Percentiles rank a stretch among this genome's conserved stretches.
phyloP scores from a whole-genome alignment of 2,797 vertebrate genomes.

The Channallabes apus region DNA sequence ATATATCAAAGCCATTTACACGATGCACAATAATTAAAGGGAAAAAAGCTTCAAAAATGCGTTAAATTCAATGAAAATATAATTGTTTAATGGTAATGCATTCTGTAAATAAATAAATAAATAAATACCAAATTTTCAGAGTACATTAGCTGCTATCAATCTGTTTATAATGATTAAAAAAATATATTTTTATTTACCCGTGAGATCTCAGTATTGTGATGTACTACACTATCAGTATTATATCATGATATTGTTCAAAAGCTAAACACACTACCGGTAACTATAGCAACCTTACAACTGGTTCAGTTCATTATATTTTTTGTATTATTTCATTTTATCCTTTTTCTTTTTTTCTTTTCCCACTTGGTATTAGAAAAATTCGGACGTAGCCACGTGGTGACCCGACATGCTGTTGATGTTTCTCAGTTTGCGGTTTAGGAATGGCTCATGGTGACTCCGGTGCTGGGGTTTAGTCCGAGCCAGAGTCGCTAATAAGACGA shows the following conservation, averaged over 20 bases:
- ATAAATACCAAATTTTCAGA: not conserved
- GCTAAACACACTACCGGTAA: not conserved
- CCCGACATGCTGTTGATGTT: not conserved
- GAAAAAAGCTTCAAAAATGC: not conserved
- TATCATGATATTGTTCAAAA: not conserved
- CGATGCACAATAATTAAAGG: not conserved
- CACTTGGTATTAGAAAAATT: too few species aligned
- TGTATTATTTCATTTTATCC: not conserved
- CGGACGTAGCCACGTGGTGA: not conserved
- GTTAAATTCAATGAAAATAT: not conserved
- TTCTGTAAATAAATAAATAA: not conserved
- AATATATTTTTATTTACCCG: not conserved
- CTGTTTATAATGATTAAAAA: not conserved
- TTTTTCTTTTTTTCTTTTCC: not conserved
- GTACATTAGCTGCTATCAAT: not conserved
- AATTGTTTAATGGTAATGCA: not conserved
- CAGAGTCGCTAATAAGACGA: constrained; percentile 8
- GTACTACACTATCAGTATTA: not conserved
- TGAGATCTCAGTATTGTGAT: not conserved
- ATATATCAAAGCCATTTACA: constrained; percentile 9
- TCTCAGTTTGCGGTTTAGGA: not conserved
- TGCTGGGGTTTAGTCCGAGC: not conserved
- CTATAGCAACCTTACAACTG: constrained; percentile 6
- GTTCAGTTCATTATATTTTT: not conserved
- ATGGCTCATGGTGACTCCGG: not conserved